Evolutionary conservation across 1,140 invertebrate genomes (phyloP), one percentile per base, ranked within the genome.

Genomic region (Euura saliciscinereae): DNA sequence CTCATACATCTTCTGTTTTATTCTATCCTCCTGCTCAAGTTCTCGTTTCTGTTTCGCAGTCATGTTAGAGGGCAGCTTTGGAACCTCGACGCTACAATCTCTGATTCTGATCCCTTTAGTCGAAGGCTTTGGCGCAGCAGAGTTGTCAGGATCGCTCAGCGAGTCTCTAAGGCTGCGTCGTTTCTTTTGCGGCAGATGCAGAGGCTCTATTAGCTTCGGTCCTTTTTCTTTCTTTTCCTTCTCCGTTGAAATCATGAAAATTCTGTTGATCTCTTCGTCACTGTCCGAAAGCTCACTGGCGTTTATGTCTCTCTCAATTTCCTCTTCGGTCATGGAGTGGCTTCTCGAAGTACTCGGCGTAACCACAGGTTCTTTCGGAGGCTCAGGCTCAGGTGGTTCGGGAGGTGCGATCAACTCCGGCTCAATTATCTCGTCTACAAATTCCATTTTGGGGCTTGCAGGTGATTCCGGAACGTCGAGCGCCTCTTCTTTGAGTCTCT

Each of bases 401-500:
- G 28, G 28, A 8, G 10, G 3, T 59, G 3, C 3, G 10, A 11
- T n/a, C 10, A 59, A 8, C 6, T 59, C 13, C 10, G 51, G 3
- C 3, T 59, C 6, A 28, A 28, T 28, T 28, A 28, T 1, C 28
- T 28, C 28, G 28, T 28, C 28, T 0, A 28, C 28, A 28, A 28
- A 28, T 28, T 28, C 28, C 28, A 28, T 28, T 28, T 28, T 28
- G 28, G 10, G 10, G 28, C 28, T 28, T 28, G 28, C 28, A 28
- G 28, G 28, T 28, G 1, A 28, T 28, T 28, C 28, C 51, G 51
- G 51, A 59, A 8, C 13, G 3, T 59, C 51, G 0, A n/a, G 51
- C 51, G 10, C 51, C 13, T 43, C 68, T 6, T 80, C 79, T 4
- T 72, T 80, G 1, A 79, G 2, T 7, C 66, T 43, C 51, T 80